phyloP scores from a whole-genome alignment of 1,140 invertebrate species.

The Sycobia sp. region DNA sequence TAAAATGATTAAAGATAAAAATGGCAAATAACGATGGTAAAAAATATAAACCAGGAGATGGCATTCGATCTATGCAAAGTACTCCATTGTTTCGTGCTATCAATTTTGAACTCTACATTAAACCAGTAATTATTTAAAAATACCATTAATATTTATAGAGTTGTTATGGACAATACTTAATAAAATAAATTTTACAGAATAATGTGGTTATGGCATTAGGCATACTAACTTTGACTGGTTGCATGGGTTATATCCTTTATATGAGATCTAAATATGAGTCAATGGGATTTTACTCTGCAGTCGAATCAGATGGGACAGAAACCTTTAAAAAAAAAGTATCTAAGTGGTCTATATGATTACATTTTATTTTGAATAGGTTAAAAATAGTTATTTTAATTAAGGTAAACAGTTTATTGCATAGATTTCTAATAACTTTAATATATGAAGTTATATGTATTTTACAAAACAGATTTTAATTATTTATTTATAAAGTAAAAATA shows the following conservation, averaged over 20 bases:
- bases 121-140: slow-evolving; percentile 68
- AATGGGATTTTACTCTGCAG: slow-evolving; percentile 78
- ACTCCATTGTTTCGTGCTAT: slow-evolving; percentile 73
- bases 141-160: background rate
- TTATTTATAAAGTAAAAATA: no score
- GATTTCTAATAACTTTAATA: no score
- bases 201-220: slow-evolving; percentile 79
- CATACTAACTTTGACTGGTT: slow-evolving; percentile 67
- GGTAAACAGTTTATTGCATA: no score
- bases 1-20: background rate
- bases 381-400: background rate
- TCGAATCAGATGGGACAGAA: slow-evolving; percentile 74
- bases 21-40: slow-evolving; percentile 44
- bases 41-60: slow-evolving; percentile 70
- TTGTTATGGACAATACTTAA: slow-evolving; percentile 23
- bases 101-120: slow-evolving; percentile 84
- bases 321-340: slow-evolving; percentile 77
- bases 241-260: slow-evolving; percentile 76
- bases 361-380: background rate
- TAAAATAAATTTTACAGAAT: slow-evolving; percentile 69
- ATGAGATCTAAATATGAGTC: slow-evolving; percentile 78
- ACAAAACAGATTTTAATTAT: no score
- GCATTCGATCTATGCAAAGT: slow-evolving; percentile 74
- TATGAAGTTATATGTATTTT: no score
- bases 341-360: slow-evolving; percentile 69